Conservation (phyloP, 2,113 vertebrate species). For the Neogale vison region DNA sequence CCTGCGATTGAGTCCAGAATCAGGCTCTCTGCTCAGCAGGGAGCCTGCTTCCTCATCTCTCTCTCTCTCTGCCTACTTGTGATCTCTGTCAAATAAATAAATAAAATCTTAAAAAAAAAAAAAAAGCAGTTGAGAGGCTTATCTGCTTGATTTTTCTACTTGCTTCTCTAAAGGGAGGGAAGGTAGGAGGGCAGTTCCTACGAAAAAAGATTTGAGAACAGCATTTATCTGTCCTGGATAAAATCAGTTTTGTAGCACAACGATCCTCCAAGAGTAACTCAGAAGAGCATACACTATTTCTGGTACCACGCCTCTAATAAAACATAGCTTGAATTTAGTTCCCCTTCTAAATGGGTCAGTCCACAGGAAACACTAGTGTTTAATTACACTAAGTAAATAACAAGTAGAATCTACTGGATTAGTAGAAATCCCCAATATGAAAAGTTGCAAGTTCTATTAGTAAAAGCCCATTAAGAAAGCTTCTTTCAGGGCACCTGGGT, state of each 20-base stretch:
- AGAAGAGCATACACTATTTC: slow-evolving; percentile 4
- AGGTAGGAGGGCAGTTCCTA: neutral
- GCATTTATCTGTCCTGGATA: neutral
- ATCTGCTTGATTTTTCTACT: neutral
- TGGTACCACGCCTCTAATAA: neutral
- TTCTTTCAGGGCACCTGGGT: neutral
- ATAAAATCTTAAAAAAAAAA: too few relatives aligned
- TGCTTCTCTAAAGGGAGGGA: neutral
- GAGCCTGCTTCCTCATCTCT: too few relatives aligned
- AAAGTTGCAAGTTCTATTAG: neutral
- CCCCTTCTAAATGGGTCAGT: neutral
- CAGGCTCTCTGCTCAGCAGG: too few relatives aligned
- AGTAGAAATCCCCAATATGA: neutral
- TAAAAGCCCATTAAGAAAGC: neutral
- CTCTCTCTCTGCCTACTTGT: too few relatives aligned
- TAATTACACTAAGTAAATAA: slow-evolving; percentile 5
- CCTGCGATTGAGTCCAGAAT: too few relatives aligned
- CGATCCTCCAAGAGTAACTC: neutral
- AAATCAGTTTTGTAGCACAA: neutral
- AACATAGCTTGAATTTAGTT: slow-evolving; percentile 21
- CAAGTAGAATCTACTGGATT: neutral
- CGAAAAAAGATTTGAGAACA: neutral
- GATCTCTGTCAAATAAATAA: too few relatives aligned
- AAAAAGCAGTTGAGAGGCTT: neutral
- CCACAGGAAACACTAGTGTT: neutral